Evolutionary conservation across 2,113 vertebrate genomes (phyloP), one percentile per base, ranked within the genome.

Genomic region (Sylvia atricapilla): DNA sequence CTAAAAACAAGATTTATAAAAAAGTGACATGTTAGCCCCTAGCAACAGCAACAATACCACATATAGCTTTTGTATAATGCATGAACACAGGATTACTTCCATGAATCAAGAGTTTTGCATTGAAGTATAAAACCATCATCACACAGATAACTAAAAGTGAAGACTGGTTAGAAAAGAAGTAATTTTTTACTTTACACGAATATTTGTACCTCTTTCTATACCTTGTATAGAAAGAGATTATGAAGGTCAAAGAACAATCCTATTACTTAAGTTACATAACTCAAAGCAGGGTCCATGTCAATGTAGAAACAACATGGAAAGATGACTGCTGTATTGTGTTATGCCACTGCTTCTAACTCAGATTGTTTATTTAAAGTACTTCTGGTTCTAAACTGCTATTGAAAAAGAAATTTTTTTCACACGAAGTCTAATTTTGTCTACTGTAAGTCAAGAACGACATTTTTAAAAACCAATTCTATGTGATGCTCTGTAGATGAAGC

Each of bases 31-130:
- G 81, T 89, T 84, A 90, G 69, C 83, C 84, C 56, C 80, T 87
- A 89, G 89, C 90, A 96, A 87, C 87, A 95, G 83, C 66, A 92
- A 90, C 86, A 89, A 92, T 44, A 89, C 23, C 68, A 93, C 76
- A 89, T 70, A 92, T 3, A 94, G 90, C 76, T 92, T 84, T 93
- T 93, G 92, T 92, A 86, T 90, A 84, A 96, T 72, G 83, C 83
- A 92, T 64, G 83, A 95, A 92, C 79, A 90, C 28, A 87, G 90
- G 83, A 95, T 92, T 95, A 72, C 82, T 95, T 93, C 80, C 58
- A 64, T 90, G 90, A 96, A 96, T 86, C 90, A 94, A 97, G 88
- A 93, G 72, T 86, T 83, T 91, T 89, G 72, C 75, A 84, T 24
- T 80, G 23, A 86, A 85, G 56, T 60, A 88, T 52, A 95, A 92